Percentiles rank a stretch among this genome's conserved stretches.
phyloP scores from a whole-genome alignment of 2,797 vertebrate species.

The Fratercula arctica region DNA sequence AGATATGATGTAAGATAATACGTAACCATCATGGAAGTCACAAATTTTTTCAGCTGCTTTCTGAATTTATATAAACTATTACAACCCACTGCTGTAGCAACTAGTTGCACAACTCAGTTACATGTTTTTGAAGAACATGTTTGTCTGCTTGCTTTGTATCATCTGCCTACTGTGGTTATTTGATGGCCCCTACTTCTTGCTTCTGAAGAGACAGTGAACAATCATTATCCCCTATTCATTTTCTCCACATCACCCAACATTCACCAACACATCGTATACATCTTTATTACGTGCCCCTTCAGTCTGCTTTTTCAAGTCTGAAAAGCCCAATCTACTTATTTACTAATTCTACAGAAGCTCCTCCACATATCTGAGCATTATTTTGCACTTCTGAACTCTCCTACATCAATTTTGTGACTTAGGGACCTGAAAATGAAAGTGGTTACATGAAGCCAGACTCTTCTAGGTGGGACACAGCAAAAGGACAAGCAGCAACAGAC shows the following conservation, averaged over 20 bases:
- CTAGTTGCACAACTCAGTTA: neutral
- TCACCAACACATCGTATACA: neutral
- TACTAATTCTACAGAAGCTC: neutral
- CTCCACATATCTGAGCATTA: neutral
- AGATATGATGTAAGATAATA: neutral
- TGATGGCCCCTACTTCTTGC: neutral
- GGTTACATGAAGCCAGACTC: neutral
- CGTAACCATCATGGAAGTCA: neutral
- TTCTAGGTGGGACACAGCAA: neutral
- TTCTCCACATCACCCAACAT: neutral
- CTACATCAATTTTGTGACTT: neutral
- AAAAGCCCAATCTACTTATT: neutral
- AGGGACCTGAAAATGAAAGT: neutral
- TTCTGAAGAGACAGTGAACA: neutral
- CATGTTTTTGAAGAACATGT: rapidly evolving
- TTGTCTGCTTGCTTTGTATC: neutral
- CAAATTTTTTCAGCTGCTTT: neutral
- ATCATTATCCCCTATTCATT: neutral
- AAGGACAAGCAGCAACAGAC: neutral
- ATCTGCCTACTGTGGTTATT: neutral
- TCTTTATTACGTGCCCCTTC: neutral
- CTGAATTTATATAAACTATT: neutral
- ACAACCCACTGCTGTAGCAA: neutral
- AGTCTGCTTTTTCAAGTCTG: neutral
- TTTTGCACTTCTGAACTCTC: neutral